Base-by-base conservation (phyloP, 2,113 vertebrate species). In the Athene cunicularia region DNA sequence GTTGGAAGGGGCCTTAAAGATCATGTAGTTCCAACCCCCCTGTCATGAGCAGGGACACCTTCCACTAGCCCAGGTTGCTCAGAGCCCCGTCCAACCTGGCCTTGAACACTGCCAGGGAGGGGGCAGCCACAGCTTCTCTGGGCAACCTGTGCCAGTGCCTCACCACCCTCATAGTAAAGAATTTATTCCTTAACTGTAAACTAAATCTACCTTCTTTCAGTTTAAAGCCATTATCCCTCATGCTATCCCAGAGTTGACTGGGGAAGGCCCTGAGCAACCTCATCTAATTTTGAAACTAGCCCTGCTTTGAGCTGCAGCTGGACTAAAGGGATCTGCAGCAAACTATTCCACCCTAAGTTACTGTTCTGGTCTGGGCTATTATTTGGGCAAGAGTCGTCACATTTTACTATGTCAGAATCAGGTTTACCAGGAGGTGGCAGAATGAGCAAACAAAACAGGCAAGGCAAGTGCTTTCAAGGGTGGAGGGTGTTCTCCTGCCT, bases 381-480 rank as follows among this genome's bases (percentile, higher is more conserved):
- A 3, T 33, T 76, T 33, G 30, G 33, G 8, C 14, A 62, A 52
- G 43, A 26, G 14, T 60, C 9, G 0, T 20, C 9, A 5, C 16
- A 8, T 45, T 1, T 72, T 59, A 30, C 35, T 11, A 0, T 91
- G 88, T 77, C 64, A 77, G 55, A 72, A 59, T 16, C 23, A 70
- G 10, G 13, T 2, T 21, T 9, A 58, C 97, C 98, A 98, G 95
- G n/a, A 98, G 98, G 92, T 97, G 98, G 98, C 96, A 56, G 92
- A 80, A 23, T 1, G 62, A 73, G 45, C 80, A 93, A 92, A 92
- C 43, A 68, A 84, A 97, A 96, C 50, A 75, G 17, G 2, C 15
- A 33, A 58, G 13, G 15, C 14, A 37, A 41, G 17, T 49, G 27
- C 33, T 60, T 47, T 59, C 23, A 10, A 9, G 8, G 37, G 30